Base-by-base conservation (phyloP, 1,140 invertebrate species). In the Proales similis region DNA sequence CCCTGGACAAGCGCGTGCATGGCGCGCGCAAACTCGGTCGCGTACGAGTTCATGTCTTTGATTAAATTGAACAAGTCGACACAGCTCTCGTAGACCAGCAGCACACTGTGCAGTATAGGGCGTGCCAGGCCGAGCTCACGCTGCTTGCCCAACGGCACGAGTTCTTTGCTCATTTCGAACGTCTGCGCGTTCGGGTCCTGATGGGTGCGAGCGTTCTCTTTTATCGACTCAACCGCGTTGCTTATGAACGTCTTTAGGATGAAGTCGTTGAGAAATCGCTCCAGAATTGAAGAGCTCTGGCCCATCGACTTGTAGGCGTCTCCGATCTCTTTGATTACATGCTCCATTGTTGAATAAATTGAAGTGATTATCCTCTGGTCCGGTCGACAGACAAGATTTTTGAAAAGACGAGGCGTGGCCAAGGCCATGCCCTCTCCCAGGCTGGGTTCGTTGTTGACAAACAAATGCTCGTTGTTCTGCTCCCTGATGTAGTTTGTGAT, bases 381-480 rank as follows among this genome's bases (percentile, higher is more conserved):
- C 3, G 51, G 51, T 27, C 45, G 51, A 9, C 51, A 57, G 20
- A 57, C 51, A 2, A 57, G 36, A 57, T 42, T 57, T 26, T 57
- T 57, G 30, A 57, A 57, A 17, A 42, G 36, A 2, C 51, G 33
- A 27, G 39, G 51, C 30, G 27, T 1, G 3, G 22, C 27, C 26
- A 38, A 38, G 12, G 24, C 26, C 4, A 33, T 6, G 38, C 42
- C 42, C 20, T 12, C 42, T 19, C 12, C 27, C 38, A 11, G 42
- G 38, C 48, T 7, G 48, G 42, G 9, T 53, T 38, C 9, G 42
- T 53, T 1, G 2, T 38, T 7, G 33, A 42, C 11, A n/a, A 57
- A 57, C 9, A 57, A 42, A 57, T 57, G 36, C 27, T 57, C 51
- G 17, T 57, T 57, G 27, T 57, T 57, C 45, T 43, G 39, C 30